Conservation (phyloP, 2,888 invertebrate species). For the Scaptomyza flava region DNA sequence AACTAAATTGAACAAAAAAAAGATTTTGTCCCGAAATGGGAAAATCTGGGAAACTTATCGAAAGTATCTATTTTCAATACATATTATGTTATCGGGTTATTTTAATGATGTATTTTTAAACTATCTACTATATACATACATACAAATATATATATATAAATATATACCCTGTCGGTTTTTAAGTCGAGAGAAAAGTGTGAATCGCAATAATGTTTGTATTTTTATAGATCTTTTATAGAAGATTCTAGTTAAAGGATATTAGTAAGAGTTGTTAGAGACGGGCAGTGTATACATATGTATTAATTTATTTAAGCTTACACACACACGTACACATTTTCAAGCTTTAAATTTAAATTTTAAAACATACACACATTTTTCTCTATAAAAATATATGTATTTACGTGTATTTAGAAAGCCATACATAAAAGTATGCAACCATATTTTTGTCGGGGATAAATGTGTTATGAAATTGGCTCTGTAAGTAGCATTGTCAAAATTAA, state of each 20-base stretch:
- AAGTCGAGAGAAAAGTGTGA: neutral
- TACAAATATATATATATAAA: neutral
- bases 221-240: neutral
- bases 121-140: neutral
- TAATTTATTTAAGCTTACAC: neutral
- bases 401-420: neutral
- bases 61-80: slow-evolving; percentile 7
- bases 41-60: neutral
- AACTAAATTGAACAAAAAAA: neutral
- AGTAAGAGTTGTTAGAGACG: neutral
- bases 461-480: too few relatives aligned
- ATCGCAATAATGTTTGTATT: neutral
- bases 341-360: neutral
- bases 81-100: neutral
- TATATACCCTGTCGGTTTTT: neutral
- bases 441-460: neutral
- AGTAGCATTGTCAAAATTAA: too few relatives aligned
- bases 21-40: neutral
- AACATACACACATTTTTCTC: neutral
- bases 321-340: neutral
- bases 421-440: neutral
- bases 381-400: neutral
- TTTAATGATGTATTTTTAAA: neutral
- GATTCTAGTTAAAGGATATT: neutral
- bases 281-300: neutral